These are phyloP conservation scores for Aradus depressus DNA, from an alignment of 2,888 invertebrate genomes.

Conservation along the genomic window DNA sequence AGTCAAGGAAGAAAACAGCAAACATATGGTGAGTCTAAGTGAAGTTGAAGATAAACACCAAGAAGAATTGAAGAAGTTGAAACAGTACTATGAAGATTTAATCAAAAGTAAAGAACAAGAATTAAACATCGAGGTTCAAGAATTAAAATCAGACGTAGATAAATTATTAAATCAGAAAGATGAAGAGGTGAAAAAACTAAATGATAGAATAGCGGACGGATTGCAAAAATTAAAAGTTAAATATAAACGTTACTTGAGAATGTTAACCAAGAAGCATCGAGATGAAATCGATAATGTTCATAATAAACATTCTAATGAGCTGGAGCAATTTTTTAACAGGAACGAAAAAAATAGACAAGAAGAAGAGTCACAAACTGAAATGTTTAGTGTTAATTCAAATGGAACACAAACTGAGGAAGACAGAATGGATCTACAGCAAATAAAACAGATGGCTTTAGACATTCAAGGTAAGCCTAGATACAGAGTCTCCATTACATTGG, in stretches of 20 bases:
- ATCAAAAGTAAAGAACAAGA: slow-evolving; percentile 2
- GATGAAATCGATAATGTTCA: not conserved
- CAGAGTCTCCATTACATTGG: no score
- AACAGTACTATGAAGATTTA: slow-evolving; percentile 3
- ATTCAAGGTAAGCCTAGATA: no score
- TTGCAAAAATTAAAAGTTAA: not conserved
- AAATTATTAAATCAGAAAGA: slow-evolving; percentile 2
- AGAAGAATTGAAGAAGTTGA: slow-evolving; percentile 1
- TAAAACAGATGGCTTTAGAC: no score
- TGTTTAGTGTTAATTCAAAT: not conserved
- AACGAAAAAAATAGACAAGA: not conserved
- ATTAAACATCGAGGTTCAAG: slow-evolving; percentile 3
- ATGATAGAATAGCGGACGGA: not conserved
- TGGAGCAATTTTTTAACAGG: not conserved
- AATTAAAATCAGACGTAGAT: slow-evolving; percentile 4
- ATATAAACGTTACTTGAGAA: not conserved
- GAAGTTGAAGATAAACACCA: not conserved
- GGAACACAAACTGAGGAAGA: not conserved
- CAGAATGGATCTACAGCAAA: no score
- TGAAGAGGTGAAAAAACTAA: not conserved
- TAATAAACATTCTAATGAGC: slow-evolving; percentile 1
- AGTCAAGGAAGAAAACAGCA: not conserved
- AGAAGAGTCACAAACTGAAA: not conserved
- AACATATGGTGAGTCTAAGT: not conserved
- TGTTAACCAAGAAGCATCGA: not conserved